Conservation (phyloP, 1,140 invertebrate genomes). For the Microplitis mediator region DNA sequence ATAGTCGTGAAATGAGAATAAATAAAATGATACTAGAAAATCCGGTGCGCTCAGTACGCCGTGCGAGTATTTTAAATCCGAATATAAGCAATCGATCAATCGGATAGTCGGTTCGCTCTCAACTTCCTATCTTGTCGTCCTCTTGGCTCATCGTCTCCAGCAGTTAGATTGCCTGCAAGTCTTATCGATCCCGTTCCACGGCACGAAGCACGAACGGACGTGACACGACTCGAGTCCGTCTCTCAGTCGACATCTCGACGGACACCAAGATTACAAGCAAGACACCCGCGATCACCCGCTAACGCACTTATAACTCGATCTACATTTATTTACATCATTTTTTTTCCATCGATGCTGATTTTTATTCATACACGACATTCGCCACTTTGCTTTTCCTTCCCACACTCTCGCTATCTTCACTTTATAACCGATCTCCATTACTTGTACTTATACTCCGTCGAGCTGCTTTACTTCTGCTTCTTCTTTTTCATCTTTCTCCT, state of each 20-base stretch:
- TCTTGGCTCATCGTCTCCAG: neutral
- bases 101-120: neutral
- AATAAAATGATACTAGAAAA: neutral
- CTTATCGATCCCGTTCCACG: constrained; percentile 16
- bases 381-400: too few species aligned
- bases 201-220: constrained; percentile 20
- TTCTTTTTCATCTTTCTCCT: too few species aligned
- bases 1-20: too few species aligned
- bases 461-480: too few species aligned
- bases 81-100: constrained; percentile 1
- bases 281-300: neutral
- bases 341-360: too few species aligned
- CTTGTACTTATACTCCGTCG: too few species aligned
- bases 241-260: constrained; percentile 3
- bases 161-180: neutral
- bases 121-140: neutral
- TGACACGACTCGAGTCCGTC: constrained; percentile 10
- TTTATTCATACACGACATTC: too few species aligned
- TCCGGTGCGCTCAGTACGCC: too few species aligned
- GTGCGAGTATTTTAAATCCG: neutral
- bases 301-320: neutral
- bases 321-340: too few species aligned
- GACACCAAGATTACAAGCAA: constrained; percentile 13
- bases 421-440: too few species aligned
- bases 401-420: too few species aligned